Percentiles rank a stretch among this genome's conserved stretches.
Evolutionary conservation across 2,888 invertebrate species (phyloP).

Genomic region (Macaria liturata): DNA sequence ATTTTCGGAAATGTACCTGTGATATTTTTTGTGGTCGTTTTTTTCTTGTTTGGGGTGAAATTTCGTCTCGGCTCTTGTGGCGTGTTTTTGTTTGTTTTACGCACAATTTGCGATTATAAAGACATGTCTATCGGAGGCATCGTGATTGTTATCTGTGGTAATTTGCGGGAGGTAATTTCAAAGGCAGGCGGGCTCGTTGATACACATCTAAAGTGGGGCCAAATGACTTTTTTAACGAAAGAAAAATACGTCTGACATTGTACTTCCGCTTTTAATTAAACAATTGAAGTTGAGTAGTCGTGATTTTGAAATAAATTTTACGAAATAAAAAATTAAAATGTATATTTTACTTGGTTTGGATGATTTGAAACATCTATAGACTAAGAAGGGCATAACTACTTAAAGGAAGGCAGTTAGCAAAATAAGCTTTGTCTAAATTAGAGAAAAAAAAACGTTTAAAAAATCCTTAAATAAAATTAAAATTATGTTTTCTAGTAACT

Average conservation of each 20-base stretch:
- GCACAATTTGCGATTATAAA: conserved; percentile 72
- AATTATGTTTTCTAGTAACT: no score
- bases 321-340: no score
- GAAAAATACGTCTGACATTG: conserved; percentile 33
- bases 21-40: conserved; percentile 41
- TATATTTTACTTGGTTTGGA: no score
- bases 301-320: no score
- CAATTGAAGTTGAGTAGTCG: no score
- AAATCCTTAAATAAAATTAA: no score
- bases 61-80: conserved; percentile 69
- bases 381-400: no score
- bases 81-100: conserved; percentile 76
- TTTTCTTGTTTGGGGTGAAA: conserved; percentile 61
- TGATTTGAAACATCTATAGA: no score
- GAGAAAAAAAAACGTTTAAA: no score
- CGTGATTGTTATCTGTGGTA: conserved; percentile 45
- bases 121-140: conserved; percentile 52
- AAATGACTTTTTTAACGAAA: conserved; percentile 39
- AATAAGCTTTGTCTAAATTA: no score
- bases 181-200: conserved; percentile 69
- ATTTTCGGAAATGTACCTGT: conserved; percentile 74
- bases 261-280: no score
- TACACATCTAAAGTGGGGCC: conserved; percentile 57
- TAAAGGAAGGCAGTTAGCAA: no score
- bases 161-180: conserved; percentile 56